phyloP scores from a whole-genome alignment of 2,888 invertebrate genomes.

The Deilephila porcellus region DNA sequence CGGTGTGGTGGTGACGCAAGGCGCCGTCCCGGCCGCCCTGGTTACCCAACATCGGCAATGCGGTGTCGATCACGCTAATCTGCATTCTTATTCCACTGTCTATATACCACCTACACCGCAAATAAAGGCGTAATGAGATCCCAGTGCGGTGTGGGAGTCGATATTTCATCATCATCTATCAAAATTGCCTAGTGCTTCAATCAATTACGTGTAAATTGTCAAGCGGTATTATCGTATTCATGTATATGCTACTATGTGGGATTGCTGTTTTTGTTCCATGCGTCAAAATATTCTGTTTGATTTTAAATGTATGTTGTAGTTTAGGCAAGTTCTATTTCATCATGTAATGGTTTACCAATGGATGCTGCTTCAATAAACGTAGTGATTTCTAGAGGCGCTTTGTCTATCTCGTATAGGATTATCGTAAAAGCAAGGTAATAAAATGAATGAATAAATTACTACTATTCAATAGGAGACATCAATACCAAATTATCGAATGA shows the following conservation, averaged over 20 bases:
- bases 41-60: constrained; percentile 71
- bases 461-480: background rate
- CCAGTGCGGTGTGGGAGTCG: background rate
- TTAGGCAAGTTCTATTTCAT: too few relatives aligned
- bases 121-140: background rate
- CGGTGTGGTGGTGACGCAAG: constrained; percentile 47
- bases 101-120: constrained; percentile 29
- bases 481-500: background rate
- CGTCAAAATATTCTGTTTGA: background rate
- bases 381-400: too few relatives aligned
- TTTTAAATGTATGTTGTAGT: background rate
- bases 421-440: too few relatives aligned
- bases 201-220: constrained; percentile 13
- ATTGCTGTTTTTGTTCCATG: background rate
- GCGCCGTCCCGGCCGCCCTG: constrained; percentile 44
- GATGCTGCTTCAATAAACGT: too few relatives aligned
- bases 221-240: background rate
- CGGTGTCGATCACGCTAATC: constrained; percentile 69
- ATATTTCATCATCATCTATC: constrained; percentile 14
- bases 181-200: constrained; percentile 17
- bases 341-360: too few relatives aligned
- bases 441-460: background rate
- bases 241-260: constrained; percentile 1
- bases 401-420: too few relatives aligned
- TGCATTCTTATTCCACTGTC: constrained; percentile 54